Evolutionary conservation across 2,888 invertebrate genomes (phyloP).

Genomic region (Microdon myrmicae): DNA sequence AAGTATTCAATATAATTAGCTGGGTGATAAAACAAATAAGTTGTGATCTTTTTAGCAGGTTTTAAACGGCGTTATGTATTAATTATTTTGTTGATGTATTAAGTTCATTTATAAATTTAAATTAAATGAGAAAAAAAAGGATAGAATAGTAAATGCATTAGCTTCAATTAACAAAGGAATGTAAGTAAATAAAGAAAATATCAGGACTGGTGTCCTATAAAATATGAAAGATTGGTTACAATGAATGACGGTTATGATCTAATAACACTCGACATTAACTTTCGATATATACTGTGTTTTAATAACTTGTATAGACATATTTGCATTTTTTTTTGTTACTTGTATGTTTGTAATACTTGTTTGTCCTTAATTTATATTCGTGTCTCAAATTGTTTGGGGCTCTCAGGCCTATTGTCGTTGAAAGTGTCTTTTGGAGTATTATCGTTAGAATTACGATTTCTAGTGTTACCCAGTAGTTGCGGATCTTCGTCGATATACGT

Average conservation of each 20-base stretch:
- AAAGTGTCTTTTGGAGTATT: slow-evolving; percentile 69
- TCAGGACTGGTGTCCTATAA: neutral
- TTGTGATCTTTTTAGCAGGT: too few species aligned
- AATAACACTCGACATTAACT: neutral
- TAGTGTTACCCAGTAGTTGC: slow-evolving; percentile 52
- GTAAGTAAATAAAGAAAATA: neutral
- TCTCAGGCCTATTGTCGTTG: slow-evolving; percentile 69
- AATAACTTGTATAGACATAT: neutral
- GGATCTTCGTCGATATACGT: slow-evolving; percentile 77
- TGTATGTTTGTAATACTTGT: neutral
- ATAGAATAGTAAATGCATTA: too few species aligned
- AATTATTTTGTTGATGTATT: too few species aligned
- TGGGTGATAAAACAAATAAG: too few species aligned
- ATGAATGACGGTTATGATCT: neutral
- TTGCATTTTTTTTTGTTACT: slow-evolving; percentile 64
- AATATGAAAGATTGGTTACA: neutral
- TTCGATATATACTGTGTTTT: neutral
- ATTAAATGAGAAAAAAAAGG: too few species aligned
- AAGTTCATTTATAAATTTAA: too few species aligned
- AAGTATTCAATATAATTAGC: too few species aligned
- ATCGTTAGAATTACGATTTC: slow-evolving; percentile 64
- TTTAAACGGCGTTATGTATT: too few species aligned
- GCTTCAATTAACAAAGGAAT: too few species aligned
- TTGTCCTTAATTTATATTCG: slow-evolving; percentile 66
- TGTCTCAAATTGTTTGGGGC: slow-evolving; percentile 69